A percentile compares a stretch with the other conserved stretches of the same genome.
phyloP scores from a whole-genome alignment of 1,140 invertebrate species.

The Heterodera carotae region DNA sequence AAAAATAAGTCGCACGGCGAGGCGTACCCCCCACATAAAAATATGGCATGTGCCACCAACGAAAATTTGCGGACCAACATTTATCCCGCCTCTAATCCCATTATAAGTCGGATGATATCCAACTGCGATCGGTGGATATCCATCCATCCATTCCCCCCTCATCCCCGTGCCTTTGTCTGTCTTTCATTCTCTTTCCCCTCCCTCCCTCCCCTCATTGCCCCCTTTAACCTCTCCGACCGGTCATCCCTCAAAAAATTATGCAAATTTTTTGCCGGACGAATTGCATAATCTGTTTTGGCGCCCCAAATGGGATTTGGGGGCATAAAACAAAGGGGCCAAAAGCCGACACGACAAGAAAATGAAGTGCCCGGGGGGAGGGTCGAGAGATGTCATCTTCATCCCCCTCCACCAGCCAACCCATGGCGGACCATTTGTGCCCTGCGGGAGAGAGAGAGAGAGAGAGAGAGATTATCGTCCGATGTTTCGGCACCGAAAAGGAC shows the following conservation, averaged over 20 bases:
- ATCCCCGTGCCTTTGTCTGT: background rate
- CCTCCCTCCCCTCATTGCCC: background rate
- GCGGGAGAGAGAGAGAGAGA: too few relatives aligned
- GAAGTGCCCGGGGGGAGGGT: background rate
- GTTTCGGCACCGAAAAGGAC: background rate
- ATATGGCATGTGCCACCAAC: background rate
- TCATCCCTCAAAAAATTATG: constrained; percentile 23
- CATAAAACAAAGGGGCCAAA: constrained; percentile 8
- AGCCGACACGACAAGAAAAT: constrained; percentile 11
- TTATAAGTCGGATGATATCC: background rate
- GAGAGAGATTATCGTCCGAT: background rate
- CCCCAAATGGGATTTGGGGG: constrained; percentile 1
- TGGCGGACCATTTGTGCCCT: background rate
- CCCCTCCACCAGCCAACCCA: too few relatives aligned
- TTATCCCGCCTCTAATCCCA: background rate
- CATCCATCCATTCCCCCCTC: background rate
- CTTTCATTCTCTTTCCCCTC: background rate
- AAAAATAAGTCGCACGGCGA: too few relatives aligned
- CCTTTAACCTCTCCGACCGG: constrained; percentile 1
- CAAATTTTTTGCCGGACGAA: constrained; percentile 14
- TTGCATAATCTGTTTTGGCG: constrained; percentile 35
- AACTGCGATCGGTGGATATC: background rate
- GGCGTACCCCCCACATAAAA: too few relatives aligned
- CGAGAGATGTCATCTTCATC: background rate
- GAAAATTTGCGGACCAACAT: background rate